These are phyloP conservation scores for Protophormia terraenovae DNA, from an alignment of 2,888 invertebrate genomes.

Conservation along the genomic window DNA sequence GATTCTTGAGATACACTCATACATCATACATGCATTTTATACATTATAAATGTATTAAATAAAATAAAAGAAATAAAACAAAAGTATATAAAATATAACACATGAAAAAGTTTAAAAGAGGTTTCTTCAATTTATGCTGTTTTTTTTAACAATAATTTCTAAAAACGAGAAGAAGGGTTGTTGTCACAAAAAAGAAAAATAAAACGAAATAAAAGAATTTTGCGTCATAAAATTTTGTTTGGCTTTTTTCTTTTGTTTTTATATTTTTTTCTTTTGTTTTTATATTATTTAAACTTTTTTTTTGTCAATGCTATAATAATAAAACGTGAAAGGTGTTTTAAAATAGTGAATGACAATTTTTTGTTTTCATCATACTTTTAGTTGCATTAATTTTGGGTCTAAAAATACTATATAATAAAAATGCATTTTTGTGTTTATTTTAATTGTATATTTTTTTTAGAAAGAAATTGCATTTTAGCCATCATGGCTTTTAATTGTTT, in stretches of 20 bases:
- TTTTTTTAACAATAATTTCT: conserved; percentile 2
- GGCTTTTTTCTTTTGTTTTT: not conserved
- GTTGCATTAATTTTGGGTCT: not conserved
- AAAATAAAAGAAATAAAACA: conserved; percentile 3
- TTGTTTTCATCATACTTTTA: not conserved
- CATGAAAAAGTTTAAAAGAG: conserved; percentile 6
- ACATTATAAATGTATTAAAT: not conserved
- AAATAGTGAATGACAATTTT: not conserved
- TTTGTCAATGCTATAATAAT: not conserved
- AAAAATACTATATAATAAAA: not conserved
- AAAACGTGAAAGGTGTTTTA: not conserved
- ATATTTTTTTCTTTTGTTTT: not conserved
- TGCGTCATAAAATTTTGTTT: conserved; percentile 25
- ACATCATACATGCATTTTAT: not conserved
- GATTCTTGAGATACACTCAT: not conserved
- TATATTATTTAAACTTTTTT: not conserved
- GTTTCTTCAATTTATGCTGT: conserved; percentile 11
- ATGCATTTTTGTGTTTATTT: not conserved
- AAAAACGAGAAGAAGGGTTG: not conserved
- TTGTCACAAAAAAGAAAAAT: not conserved
- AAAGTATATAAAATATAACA: not conserved
- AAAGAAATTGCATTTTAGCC: too few relatives aligned
- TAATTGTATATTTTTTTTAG: not conserved
- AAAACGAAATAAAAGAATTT: not conserved
- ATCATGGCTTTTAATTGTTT: too few relatives aligned